Evolutionary conservation across 2,888 invertebrate genomes (phyloP), one percentile per base, ranked within the genome.

Genomic region (Watsonalla cultraria): DNA sequence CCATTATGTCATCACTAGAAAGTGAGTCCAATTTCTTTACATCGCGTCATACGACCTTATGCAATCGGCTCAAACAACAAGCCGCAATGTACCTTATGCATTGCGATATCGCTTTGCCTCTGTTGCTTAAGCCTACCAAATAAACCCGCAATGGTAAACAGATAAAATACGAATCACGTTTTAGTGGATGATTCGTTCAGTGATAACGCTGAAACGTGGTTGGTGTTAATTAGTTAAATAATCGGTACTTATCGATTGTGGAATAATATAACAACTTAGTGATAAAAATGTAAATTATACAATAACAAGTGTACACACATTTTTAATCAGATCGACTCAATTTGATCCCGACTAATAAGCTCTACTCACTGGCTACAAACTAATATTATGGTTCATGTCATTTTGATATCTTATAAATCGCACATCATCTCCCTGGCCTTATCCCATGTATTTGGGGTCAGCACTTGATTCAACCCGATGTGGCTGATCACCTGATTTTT

Each of bases 11-110:
- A 52, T 49, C 46, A 45, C 15, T 51, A 14, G 50, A 55, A 55
- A 55, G 51, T 55, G 52, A 52, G 52, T 46, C 52, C 45, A 45
- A 45, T 48, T 49, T 48, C 54, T 45, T 46, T 46, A 46, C 52
- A 46, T 33, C 54, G 46, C 45, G 45, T 54, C 35, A 42, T 42
- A 42, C 42, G 11, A 11, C 8, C 8, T 42, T 42, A 42, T 0
- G 42, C 42, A 42, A 42, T 11, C 7, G 2, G 11, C 11, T 11
- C 11, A 11, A 11, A 42, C 11, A 8, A 42, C 37, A 37, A 37
- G 7, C 37, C 37, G 37, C 37, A 37, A 37, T 37, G 7, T 37
- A 7, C 8, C 7, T 8, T 8, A 42, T 42, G 11, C 42, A 42
- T 11, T 42, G 42, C 42, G 42, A 5, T 11, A 42, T 9, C 11